Base-by-base conservation (phyloP, 2,888 invertebrate species). In the Caenorhabditis japonica region DNA sequence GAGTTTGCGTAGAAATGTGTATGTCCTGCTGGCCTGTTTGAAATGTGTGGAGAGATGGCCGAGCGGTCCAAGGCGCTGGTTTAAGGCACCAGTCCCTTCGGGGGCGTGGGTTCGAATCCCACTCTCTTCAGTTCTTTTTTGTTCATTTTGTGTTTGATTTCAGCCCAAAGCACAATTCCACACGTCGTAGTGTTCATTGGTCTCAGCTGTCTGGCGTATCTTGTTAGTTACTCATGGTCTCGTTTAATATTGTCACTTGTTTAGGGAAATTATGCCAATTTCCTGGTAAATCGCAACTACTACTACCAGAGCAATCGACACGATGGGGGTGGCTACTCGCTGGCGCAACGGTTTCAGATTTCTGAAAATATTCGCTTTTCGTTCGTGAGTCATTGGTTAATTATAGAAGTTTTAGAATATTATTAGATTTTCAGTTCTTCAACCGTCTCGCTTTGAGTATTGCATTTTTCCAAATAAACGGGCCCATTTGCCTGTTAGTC, bases 21-120 rank as follows among this genome's bases (percentile, higher is more conserved):
- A 19, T 19, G 43, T 25, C 27, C 46, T 23, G 33, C 17, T 17
- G 33, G 2, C 21, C 47, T 27, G 17, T n/a, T 30, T 7, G 30
- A 30, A 10, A 7, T 30, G 30, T 30, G 30, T 30, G 7, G 30
- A 30, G 10, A 81, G 81, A 80, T 92, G 92, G 92, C 92, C 92
- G 92, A 92, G 92, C 92, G 92, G 92, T 92, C 92, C 92, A 92
- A 92, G 92, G 92, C 92, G 92, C 92, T 92, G 92, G 92, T 92
- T 93, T 93, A 92, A 93, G 93, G 92, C 92, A 80, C 83, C 81
- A 93, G 93, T 92, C 92, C 92, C 92, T 90, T 92, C 92, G 92
- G 88, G 85, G 92, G 92, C 92, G 92, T 92, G 92, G 92, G 92
- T 92, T 92, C 92, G 92, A 92, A 92, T 92, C 92, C 92, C 92